Evolutionary conservation across 2,888 invertebrate genomes (phyloP).

Genomic region (Agonopterix subpropinquella): DNA sequence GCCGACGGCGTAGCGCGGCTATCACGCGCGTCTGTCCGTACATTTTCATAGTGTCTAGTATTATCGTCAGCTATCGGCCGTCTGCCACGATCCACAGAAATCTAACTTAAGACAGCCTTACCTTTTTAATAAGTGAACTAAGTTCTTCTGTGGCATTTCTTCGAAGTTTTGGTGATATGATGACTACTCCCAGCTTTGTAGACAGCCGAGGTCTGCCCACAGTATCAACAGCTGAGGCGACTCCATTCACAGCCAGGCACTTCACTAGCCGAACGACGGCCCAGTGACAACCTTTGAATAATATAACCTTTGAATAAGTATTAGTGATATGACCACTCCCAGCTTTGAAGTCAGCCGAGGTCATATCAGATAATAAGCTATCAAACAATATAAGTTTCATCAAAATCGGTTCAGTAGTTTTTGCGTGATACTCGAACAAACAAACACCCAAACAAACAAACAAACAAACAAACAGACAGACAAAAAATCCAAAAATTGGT

Average conservation of each 20-base stretch:
- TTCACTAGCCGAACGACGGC: conserved; percentile 47
- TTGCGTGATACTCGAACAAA: too few relatives aligned
- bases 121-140: conserved; percentile 33
- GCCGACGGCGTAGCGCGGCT: too few relatives aligned
- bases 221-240: conserved; percentile 39
- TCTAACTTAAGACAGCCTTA: conserved; percentile 10
- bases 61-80: background rate
- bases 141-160: conserved; percentile 30
- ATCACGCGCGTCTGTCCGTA: too few relatives aligned
- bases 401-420: too few relatives aligned
- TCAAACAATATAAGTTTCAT: too few relatives aligned
- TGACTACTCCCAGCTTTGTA: conserved; percentile 38
- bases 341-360: conserved; percentile 26
- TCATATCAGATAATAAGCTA: too few relatives aligned
- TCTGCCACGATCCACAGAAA: background rate
- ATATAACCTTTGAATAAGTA: too few relatives aligned
- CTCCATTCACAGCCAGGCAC: conserved; percentile 55
- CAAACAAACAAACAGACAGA: too few relatives aligned
- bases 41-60: background rate
- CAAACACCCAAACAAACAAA: too few relatives aligned
- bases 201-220: conserved; percentile 20
- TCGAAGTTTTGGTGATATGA: conserved; percentile 32
- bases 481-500: too few relatives aligned
- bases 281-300: conserved; percentile 46
- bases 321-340: conserved; percentile 34